Evolutionary conservation across 2,797 vertebrate genomes (phyloP).

Genomic region (Poeciliopsis presidionis): DNA sequence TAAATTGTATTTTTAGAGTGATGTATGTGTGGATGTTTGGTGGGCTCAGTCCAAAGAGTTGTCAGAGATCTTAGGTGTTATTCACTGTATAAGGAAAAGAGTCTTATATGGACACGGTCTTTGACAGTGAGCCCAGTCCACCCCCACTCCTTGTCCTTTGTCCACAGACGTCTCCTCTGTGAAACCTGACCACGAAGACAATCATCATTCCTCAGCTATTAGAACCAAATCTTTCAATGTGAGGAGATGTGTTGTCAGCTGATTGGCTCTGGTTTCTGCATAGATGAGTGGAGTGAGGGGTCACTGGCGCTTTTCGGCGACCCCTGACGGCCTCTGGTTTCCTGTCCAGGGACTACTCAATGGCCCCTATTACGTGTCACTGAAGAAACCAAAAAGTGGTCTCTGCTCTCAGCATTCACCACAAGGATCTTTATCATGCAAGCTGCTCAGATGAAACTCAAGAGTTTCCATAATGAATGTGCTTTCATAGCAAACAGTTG

Average conservation of each 20-base stretch:
- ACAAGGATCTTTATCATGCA: conserved; percentile 61
- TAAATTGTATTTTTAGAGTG: not conserved
- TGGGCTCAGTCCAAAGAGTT: not conserved
- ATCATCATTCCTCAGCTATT: conserved; percentile 75
- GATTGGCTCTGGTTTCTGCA: conserved; percentile 65
- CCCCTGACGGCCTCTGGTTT: conserved; percentile 66
- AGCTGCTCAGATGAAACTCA: conserved; percentile 66
- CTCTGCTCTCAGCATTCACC: conserved; percentile 60
- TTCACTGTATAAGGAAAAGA: not conserved
- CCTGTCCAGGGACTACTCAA: conserved; percentile 70
- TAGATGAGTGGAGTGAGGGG: conserved; percentile 71
- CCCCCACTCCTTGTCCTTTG: conserved; percentile 43
- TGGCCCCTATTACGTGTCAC: conserved; percentile 69
- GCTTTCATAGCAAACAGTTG: conserved; percentile 52
- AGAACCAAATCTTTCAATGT: conserved; percentile 68
- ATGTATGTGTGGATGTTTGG: not conserved
- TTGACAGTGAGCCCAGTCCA: conserved; percentile 37
- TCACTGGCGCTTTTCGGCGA: conserved; percentile 71
- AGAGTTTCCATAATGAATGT: conserved; percentile 68
- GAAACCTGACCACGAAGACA: conserved; percentile 62
- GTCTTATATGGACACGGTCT: conserved; percentile 23
- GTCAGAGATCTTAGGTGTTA: not conserved
- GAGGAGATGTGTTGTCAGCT: conserved; percentile 75
- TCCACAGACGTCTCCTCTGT: conserved; percentile 58
- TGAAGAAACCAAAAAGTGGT: conserved; percentile 73